Conservation (phyloP, 2,888 invertebrate genomes). For the Apotomis turbidana region DNA sequence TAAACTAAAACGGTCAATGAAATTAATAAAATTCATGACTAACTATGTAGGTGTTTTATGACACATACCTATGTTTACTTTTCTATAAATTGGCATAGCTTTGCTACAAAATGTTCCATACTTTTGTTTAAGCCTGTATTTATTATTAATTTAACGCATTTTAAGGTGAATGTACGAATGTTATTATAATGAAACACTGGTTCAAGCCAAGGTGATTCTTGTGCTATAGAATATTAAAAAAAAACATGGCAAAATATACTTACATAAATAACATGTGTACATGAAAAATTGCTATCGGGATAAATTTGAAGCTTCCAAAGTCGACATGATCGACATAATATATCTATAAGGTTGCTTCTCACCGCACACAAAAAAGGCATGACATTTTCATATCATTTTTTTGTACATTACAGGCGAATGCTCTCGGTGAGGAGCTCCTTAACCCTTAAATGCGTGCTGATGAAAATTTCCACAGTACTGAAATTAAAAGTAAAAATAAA, state of each 20-base stretch:
- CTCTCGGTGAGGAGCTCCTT: no score
- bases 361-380: no score
- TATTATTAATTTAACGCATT: slow-evolving; percentile 11
- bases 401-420: no score
- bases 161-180: slow-evolving; percentile 4
- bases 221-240: neutral
- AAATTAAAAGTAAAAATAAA: no score
- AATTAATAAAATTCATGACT: neutral
- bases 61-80: neutral
- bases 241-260: neutral
- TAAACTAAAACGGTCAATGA: neutral
- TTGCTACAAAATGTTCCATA: neutral
- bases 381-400: no score
- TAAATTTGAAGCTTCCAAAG: no score
- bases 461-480: no score
- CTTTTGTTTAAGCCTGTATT: neutral
- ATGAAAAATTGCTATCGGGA: no score
- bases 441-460: no score
- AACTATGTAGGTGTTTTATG: neutral
- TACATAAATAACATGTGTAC: neutral
- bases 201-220: neutral
- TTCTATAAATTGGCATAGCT: neutral
- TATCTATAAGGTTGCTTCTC: no score
- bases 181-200: neutral
- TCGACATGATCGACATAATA: no score